Evolutionary conservation across 2,113 vertebrate species (phyloP), one percentile per base, ranked within the genome.

Genomic region (Paedocypris sp.): DNA sequence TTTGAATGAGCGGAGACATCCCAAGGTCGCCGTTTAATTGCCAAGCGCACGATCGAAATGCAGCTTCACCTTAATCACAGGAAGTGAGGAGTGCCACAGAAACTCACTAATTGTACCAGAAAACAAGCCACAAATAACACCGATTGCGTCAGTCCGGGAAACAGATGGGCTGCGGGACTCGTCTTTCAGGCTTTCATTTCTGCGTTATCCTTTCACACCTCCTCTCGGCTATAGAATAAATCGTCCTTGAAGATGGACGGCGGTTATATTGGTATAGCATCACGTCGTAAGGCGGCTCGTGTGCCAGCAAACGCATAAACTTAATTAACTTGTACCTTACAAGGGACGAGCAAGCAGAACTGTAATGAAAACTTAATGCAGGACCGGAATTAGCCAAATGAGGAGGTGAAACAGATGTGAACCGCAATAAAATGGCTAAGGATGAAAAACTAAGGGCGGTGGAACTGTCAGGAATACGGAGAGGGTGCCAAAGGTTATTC

Each of bases 251-350:
- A 36, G 22, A 47, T 38, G 32, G 23, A n/a, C n/a, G n/a, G n/a
- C n/a, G n/a, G n/a, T n/a, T n/a, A n/a, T 23, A 53, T 69, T 66
- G 76, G 69, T 66, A 54, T 70, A 28, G 41, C 58, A 29, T 62
- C 18, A 53, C 5, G 12, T 29, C 35, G 13, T 43, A 39, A 65
- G 54, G 32, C 36, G 18, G 49, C 62, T 65, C 54, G 43, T 54
- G 54, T 66, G 64, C 61, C 71, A 62, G 39, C 5, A 46, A 69
- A 73, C 49, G 61, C 43, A 62, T 71, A 59, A 65, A 67, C 54
- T 60, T 69, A 71, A 73, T 71, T 62, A 69, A 51, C 56, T 65
- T 66, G 48, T 32, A 22, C 29, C 66, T 70, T 56, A 60, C 41
- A 60, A 62, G 66, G 47, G 50, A 49, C 31, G 29, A 18, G 31